Base-by-base conservation (phyloP, 2,888 invertebrate species). In the Dexiosoma caninum region DNA sequence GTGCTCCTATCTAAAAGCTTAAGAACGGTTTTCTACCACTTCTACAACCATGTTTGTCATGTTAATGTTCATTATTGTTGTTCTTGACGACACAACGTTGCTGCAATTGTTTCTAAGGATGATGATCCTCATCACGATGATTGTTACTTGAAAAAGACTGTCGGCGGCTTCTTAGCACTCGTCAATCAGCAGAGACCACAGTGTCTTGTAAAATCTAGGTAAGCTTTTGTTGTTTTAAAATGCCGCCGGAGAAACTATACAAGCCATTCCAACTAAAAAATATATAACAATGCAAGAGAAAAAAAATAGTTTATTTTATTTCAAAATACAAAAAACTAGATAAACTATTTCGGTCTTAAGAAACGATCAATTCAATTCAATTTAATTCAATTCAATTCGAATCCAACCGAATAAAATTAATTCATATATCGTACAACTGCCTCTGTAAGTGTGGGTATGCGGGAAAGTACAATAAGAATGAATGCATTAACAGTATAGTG, bases 101-200 rank as follows among this genome's bases (percentile, higher is more conserved):
- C 14, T 35, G 16, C 32, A 69, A 44, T 46, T 46, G 60, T 30
- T 69, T 70, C 44, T 69, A 49, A 69, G 62, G 60, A 37, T 59
- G 66, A 66, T 53, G 53, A 57, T 37, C 19, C 42, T 37, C 64
- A 57, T 19, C 27, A 44, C 4, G 59, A 77, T 72, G 72, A 74
- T 77, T 51, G 77, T 77, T 81, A 64, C 64, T 64, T 70, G 27
- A 64, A 59, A 77, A 57, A 30, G 62, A 69, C 74, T 77, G 81
- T 81, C 72, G 81, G 81, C 81, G 72, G 77, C 81, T 74, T 81
- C 72, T 81, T 77, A 77, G 77, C 77, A 77, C 72, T 81, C 81
- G 77, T 81, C 81, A 81, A 81, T 81, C 81, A 81, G 81, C 72
- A 46, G 64, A 70, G 81, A 81, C 81, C 81, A 81, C 81, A 81